Percentiles rank a stretch among this genome's conserved stretches.
Evolutionary conservation across 2,797 vertebrate genomes (phyloP).

Genomic region (Remorina albescens): DNA sequence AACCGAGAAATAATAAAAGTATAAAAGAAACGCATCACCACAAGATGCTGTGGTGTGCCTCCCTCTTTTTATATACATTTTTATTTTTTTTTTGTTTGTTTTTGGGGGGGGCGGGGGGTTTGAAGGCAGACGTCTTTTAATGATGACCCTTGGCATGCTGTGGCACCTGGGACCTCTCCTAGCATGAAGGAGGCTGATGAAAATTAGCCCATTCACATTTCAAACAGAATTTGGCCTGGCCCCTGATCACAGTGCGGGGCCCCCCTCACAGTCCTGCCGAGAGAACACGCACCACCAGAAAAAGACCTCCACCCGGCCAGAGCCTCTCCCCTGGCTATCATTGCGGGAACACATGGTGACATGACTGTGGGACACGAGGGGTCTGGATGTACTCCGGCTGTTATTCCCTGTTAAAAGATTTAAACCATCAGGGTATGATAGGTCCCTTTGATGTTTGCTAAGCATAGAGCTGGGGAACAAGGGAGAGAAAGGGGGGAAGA

Average conservation of each 20-base stretch:
- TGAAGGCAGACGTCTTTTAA: slow-evolving; percentile 96
- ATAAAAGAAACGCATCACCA: slow-evolving; percentile 85
- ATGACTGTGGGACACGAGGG: slow-evolving; percentile 93
- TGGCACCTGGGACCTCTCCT: slow-evolving; percentile 94
- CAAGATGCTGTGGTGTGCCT: slow-evolving; percentile 83
- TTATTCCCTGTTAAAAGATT: slow-evolving; percentile 99
- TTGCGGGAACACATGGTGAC: slow-evolving; percentile 94
- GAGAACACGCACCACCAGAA: slow-evolving; percentile 91
- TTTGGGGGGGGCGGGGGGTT: too few species aligned
- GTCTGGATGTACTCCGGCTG: slow-evolving; percentile 98
- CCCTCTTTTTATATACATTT: slow-evolving; percentile 9
- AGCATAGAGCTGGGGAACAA: slow-evolving; percentile 93
- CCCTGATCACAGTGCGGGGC: slow-evolving; percentile 95
- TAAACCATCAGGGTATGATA: slow-evolving; percentile 99
- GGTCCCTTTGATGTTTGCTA: slow-evolving; percentile 99
- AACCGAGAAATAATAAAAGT: slow-evolving; percentile 84
- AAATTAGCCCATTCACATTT: slow-evolving; percentile 99
- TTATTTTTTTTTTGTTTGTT: slow-evolving; percentile 56
- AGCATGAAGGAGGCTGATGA: slow-evolving; percentile 93
- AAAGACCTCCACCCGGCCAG: slow-evolving; percentile 70
- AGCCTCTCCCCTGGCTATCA: slow-evolving; percentile 92
- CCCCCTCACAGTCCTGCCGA: slow-evolving; percentile 88
- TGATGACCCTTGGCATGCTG: slow-evolving; percentile 99
- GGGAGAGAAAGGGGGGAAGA: slow-evolving; percentile 56
- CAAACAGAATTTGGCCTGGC: slow-evolving; percentile 99